These are phyloP conservation scores for Fringilla coelebs DNA, from an alignment of 2,797 vertebrate genomes.

Conservation along the genomic window DNA sequence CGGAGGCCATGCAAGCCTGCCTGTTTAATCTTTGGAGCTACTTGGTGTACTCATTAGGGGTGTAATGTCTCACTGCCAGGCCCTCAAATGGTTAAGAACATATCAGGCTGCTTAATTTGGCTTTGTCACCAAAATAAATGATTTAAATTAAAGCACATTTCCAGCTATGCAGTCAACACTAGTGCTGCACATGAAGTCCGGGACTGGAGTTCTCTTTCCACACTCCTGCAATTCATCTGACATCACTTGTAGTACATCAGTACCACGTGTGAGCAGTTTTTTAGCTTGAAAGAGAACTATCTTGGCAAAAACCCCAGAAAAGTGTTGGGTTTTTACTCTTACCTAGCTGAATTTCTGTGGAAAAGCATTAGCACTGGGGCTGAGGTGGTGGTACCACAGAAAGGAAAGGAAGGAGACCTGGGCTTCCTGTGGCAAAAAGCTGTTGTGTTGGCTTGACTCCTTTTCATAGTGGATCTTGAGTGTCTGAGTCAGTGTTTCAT, in stretches of 20 bases:
- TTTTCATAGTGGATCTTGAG: background rate
- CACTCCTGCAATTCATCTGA: background rate
- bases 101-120: background rate
- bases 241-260: background rate
- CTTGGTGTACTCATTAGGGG: background rate
- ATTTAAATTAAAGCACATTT: background rate
- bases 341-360: background rate
- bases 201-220: background rate
- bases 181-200: background rate
- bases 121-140: background rate
- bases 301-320: rapidly evolving
- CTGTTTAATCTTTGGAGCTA: background rate
- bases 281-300: background rate
- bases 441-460: background rate
- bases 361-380: background rate
- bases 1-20: background rate
- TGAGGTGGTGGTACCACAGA: background rate
- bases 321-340: background rate
- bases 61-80: background rate
- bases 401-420: background rate
- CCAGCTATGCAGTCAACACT: background rate
- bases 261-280: background rate
- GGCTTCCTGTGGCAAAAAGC: background rate
- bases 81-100: background rate
- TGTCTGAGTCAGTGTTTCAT: background rate